phyloP scores from a whole-genome alignment of 2,113 vertebrate genomes.

The Amia ocellicauda region DNA sequence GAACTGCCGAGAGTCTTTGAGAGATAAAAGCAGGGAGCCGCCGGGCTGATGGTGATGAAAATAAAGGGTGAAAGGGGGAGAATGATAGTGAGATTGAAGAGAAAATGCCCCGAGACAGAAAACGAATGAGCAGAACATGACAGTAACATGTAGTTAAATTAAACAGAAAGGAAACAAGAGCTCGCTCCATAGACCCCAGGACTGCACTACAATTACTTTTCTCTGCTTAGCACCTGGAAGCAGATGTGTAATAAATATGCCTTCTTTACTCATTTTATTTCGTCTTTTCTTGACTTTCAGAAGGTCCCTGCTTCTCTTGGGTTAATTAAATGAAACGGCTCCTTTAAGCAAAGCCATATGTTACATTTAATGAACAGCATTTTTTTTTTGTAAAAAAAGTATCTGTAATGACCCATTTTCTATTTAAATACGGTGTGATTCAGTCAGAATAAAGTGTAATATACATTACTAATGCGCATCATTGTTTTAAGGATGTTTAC shows the following conservation, averaged over 20 bases:
- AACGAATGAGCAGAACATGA: slow-evolving; percentile 81
- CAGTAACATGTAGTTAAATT: slow-evolving; percentile 84
- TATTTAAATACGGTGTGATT: slow-evolving; percentile 56
- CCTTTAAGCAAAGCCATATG: slow-evolving; percentile 67
- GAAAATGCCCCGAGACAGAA: slow-evolving; percentile 71
- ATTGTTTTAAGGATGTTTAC: slow-evolving; percentile 42
- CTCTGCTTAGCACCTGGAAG: slow-evolving; percentile 3
- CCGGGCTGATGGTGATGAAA: slow-evolving; percentile 67
- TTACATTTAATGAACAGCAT: slow-evolving; percentile 60
- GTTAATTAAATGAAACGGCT: slow-evolving; percentile 56
- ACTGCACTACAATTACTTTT: neutral
- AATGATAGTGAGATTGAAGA: slow-evolving; percentile 76
- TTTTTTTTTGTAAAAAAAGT: slow-evolving; percentile 63
- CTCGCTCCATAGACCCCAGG: neutral
- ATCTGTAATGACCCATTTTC: slow-evolving; percentile 57
- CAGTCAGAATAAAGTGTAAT: slow-evolving; percentile 51
- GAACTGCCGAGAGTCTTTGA: slow-evolving; percentile 38
- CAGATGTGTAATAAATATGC: slow-evolving; percentile 4
- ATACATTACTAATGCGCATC: slow-evolving; percentile 47
- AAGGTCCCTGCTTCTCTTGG: slow-evolving; percentile 42
- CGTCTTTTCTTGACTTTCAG: slow-evolving; percentile 27
- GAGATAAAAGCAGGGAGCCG: slow-evolving; percentile 72
- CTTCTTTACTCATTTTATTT: slow-evolving; percentile 20
- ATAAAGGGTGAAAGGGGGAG: slow-evolving; percentile 78
- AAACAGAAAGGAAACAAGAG: slow-evolving; percentile 51